Conservation (phyloP, 2,888 invertebrate genomes). For the Teinopalpus imperialis region DNA sequence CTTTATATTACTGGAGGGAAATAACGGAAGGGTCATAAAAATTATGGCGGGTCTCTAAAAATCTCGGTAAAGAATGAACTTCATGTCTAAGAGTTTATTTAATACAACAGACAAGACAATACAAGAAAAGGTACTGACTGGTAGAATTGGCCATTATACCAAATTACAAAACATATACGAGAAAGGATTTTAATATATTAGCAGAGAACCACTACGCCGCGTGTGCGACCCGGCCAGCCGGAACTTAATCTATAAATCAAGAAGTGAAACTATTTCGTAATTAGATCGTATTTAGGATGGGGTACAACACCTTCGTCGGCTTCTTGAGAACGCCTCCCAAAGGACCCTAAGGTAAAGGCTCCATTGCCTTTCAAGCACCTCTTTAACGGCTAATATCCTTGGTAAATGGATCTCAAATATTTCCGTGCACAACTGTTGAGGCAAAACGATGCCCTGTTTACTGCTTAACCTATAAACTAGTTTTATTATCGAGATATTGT, state of each 20-base stretch:
- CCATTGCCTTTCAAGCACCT: constrained; percentile 76
- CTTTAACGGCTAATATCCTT: constrained; percentile 79
- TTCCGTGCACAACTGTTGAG: constrained; percentile 66
- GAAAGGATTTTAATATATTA: constrained; percentile 68
- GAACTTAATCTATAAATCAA: constrained; percentile 83
- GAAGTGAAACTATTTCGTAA: constrained; percentile 83
- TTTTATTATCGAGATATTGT: constrained; percentile 30
- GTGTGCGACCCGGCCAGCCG: constrained; percentile 58
- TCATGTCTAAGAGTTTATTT: no score
- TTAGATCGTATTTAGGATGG: constrained; percentile 81
- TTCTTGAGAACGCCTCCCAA: constrained; percentile 73
- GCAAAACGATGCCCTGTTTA: constrained; percentile 67
- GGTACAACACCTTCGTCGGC: constrained; percentile 73
- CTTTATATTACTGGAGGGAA: no score
- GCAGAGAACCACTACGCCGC: constrained; percentile 57
- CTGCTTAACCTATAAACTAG: constrained; percentile 45
- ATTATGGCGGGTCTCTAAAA: no score
- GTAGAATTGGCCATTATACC: no score
- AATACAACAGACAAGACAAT: no score
- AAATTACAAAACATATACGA: constrained; percentile 28
- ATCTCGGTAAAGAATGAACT: no score
- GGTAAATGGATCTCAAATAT: constrained; percentile 78
- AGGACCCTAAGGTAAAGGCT: constrained; percentile 74
- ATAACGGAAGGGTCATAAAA: no score
- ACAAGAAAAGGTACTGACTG: no score